Conservation (phyloP, 2,113 vertebrate genomes). For the Sapayoa aenigma region DNA sequence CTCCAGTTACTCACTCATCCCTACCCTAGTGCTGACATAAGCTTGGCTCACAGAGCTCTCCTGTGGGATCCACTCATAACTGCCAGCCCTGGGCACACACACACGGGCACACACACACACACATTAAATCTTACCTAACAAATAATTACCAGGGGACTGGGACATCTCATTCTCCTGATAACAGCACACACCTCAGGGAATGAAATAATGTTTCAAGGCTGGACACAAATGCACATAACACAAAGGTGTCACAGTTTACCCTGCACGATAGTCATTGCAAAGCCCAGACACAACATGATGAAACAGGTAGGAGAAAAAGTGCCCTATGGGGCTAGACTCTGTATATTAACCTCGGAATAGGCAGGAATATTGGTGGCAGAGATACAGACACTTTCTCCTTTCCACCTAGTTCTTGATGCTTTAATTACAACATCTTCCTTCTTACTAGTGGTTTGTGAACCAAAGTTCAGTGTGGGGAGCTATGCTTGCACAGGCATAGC, state of each 20-base stretch:
- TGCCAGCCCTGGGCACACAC: neutral
- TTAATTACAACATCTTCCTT: neutral
- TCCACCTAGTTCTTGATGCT: neutral
- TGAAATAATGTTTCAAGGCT: neutral
- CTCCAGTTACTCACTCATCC: neutral
- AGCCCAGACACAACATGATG: neutral
- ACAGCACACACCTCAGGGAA: constrained; percentile 39
- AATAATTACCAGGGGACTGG: constrained; percentile 21
- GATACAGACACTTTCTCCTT: neutral
- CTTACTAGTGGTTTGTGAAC: neutral
- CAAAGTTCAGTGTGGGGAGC: neutral
- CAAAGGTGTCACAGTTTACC: neutral
- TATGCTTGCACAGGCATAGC: neutral
- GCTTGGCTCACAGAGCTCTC: neutral
- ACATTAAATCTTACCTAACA: constrained; percentile 45
- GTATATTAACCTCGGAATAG: neutral
- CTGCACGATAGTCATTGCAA: neutral
- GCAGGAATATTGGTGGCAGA: neutral
- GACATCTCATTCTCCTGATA: neutral
- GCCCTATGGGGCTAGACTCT: neutral
- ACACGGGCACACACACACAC: neutral
- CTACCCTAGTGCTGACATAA: neutral
- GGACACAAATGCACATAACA: neutral
- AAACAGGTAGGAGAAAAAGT: neutral
- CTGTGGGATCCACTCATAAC: neutral